Evolutionary conservation across 2,888 invertebrate genomes (phyloP), one percentile per base, ranked within the genome.

Genomic region (Tholera decimalis): DNA sequence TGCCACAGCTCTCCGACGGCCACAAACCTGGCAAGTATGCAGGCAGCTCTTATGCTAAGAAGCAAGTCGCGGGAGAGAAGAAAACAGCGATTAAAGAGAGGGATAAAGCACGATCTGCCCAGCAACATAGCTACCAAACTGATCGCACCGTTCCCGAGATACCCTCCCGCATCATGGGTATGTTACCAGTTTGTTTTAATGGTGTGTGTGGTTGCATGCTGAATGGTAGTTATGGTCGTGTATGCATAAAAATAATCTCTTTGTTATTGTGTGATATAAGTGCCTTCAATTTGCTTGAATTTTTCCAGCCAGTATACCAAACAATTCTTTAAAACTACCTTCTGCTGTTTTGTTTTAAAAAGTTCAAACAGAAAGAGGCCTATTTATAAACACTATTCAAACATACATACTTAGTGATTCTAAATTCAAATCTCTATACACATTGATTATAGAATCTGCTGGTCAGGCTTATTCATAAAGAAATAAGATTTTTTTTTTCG

Each of bases 21-120:
- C 89, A 90, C 92, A 94, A 95, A 93, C 91, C 95, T 95, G 95
- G 97, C 97, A 96, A 97, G 97, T 92, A 98, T 98, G 98, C 98
- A 98, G 97, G 98, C 98, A 96, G 98, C 98, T 96, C 97, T 98
- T 96, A 98, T 98, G 97, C 97, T 98, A 96, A 97, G 98, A 96
- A 97, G 98, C 96, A 98, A 98, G 96, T 98, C 98, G 96, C 97
- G 98, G 96, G 97, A 98, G 96, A 97, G 97, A 95, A 96, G 96
- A 96, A 97, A 98, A 97, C 97, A 97, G 93, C 96, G 97, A 89
- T 96, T 97, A 88, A 96, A 97, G 92, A 96, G 97, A 95, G 97
- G 97, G 88, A 96, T 96, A 93, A 97, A 97, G 91, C 96, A 96
- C 88, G 98, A 98, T 91, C 96, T 98, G 90, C 98, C 98, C 86